Base-by-base conservation (phyloP, 2,113 vertebrate genomes). In the Chaetorhynchus papuensis region DNA sequence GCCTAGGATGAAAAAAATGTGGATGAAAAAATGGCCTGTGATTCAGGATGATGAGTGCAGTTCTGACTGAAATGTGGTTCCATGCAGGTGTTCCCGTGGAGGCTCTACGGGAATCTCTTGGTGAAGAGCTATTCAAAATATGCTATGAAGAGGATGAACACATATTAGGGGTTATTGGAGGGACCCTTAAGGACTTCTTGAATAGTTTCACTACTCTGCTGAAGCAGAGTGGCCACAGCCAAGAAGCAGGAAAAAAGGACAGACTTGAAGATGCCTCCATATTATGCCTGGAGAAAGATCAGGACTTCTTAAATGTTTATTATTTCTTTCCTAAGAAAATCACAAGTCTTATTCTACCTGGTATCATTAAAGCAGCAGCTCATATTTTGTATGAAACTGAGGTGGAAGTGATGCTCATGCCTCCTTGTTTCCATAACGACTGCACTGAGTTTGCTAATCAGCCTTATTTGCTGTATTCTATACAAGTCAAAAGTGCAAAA, bases 151-250 rank as follows among this genome's bases (percentile, higher is more conserved):
- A 99, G 97, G 99, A 99, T 68, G 98, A 99, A 82, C 99, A 99
- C 90, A 98, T 99, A 97, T 96, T 99, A 54, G 98, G 98, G 22
- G 99, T 99, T 94, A 99, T 99, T 74, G 99, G 99, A 89, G 99
- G 99, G 81, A 99, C 99, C 6, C 99, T 99, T 35, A 99, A 99
- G 33, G 99, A 99, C 97, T 99, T 99, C 96, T 97, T 99, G 91
- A 99, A 99, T 95, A 99, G 99, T 96, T 99, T 99, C 97, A 99
- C 99, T 77, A 99, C 99, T 78, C 98, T 99, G 83, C 96, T 99
- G 96, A 99, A 99, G 92, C 99, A 99, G 94, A 99, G 99, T 94
- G 63, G 97, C 92, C 96, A 98, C 95, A 94, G 83, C 96, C 98
- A 98, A 65, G 97, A 98, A 83, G 97, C 96, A 27, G 98, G 95